A percentile compares a stretch with the other conserved stretches of the same genome.
Evolutionary conservation across 2,888 invertebrate species (phyloP).

Genomic region (Neria commutata): DNA sequence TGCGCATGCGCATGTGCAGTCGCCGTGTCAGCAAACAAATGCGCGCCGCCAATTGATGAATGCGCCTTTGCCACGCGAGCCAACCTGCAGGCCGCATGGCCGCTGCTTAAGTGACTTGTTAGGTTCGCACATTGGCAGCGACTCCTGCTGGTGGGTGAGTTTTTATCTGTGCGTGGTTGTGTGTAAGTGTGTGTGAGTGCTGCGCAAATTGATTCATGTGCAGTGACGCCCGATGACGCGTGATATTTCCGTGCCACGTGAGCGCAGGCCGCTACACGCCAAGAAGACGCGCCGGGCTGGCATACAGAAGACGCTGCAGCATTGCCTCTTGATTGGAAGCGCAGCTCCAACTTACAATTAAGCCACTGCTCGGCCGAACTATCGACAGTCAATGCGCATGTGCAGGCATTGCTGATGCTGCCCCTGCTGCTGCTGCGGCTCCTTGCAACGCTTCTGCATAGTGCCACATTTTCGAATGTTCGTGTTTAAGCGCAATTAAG

Average conservation of each 20-base stretch:
- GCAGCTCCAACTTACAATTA: too few species aligned
- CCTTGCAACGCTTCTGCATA: not conserved
- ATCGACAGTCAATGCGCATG: too few species aligned
- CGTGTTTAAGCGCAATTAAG: constrained; percentile 60
- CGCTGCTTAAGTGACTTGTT: too few species aligned
- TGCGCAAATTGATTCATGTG: constrained; percentile 53
- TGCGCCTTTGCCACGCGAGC: constrained; percentile 53
- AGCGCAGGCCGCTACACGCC: constrained; percentile 10
- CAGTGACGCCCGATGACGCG: constrained; percentile 7
- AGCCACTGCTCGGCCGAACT: too few species aligned
- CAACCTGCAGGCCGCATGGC: not conserved
- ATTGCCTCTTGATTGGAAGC: too few species aligned
- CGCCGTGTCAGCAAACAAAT: constrained; percentile 56
- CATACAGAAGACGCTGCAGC: too few species aligned
- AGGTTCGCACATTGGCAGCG: too few species aligned
- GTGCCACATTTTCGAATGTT: constrained; percentile 47
- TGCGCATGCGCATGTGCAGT: constrained; percentile 27
- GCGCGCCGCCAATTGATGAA: constrained; percentile 53
- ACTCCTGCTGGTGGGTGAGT: not conserved
- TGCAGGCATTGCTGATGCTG: too few species aligned
- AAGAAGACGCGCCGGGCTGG: too few species aligned
- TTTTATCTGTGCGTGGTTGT: too few species aligned
- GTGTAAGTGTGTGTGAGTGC: not conserved
- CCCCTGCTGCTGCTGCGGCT: too few species aligned
- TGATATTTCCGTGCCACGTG: not conserved